These are phyloP conservation scores for Anser cygnoides DNA, from an alignment of 2,113 vertebrate species.

Conservation along the genomic window DNA sequence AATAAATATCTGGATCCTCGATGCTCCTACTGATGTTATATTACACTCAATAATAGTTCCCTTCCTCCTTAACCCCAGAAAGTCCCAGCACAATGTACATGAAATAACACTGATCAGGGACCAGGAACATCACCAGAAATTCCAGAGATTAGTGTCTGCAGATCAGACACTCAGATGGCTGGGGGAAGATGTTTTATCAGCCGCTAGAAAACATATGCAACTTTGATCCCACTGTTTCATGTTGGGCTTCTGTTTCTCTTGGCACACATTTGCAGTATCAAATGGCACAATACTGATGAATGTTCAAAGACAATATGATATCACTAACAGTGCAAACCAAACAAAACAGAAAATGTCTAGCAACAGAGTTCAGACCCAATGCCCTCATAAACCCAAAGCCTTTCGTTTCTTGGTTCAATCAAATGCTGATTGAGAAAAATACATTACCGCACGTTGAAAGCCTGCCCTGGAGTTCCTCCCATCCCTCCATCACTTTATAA, in stretches of 20 bases:
- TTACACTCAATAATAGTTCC: not conserved
- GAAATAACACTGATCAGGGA: constrained; percentile 47
- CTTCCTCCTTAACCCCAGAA: not conserved
- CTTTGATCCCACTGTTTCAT: constrained; percentile 43
- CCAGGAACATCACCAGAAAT: constrained; percentile 50
- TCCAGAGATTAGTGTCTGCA: constrained; percentile 62
- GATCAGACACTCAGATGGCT: constrained; percentile 51
- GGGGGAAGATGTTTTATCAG: not conserved
- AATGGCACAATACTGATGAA: constrained; percentile 15
- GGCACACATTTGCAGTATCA: not conserved
- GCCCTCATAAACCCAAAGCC: not conserved
- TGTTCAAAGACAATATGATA: not conserved
- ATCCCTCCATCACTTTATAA: not conserved
- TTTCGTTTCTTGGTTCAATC: constrained; percentile 22
- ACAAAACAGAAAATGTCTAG: not conserved
- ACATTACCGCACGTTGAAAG: constrained; percentile 38
- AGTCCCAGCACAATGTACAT: not conserved
- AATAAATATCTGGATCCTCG: not conserved
- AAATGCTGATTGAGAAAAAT: constrained; percentile 53
- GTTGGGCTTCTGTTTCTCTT: constrained; percentile 43
- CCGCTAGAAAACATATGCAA: constrained; percentile 57
- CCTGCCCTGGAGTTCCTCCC: not conserved
- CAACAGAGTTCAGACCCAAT: not conserved
- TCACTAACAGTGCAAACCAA: not conserved
- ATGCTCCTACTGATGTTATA: not conserved